phyloP scores from a whole-genome alignment of 2,888 invertebrate genomes.

The Marronus borbonicus region DNA sequence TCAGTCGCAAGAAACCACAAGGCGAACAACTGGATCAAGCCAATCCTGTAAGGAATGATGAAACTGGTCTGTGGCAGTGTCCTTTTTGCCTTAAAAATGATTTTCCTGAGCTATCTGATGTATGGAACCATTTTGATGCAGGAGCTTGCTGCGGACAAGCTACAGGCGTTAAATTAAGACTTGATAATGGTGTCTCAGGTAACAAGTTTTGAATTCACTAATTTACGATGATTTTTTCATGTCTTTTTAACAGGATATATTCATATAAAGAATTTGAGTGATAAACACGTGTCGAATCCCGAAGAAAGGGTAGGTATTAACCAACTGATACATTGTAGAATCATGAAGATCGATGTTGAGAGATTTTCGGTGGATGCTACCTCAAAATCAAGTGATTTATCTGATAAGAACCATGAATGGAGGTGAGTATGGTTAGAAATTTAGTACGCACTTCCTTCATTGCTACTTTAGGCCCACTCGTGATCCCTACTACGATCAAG shows the following conservation, averaged over 20 bases:
- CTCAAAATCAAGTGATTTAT: slow-evolving; percentile 91
- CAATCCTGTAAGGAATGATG: slow-evolving; percentile 95
- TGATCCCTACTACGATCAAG: slow-evolving; percentile 93
- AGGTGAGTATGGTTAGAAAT: slow-evolving; percentile 70
- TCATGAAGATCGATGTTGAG: slow-evolving; percentile 97
- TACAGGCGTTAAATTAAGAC: slow-evolving; percentile 88
- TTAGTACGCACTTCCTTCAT: slow-evolving; percentile 49
- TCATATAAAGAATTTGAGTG: slow-evolving; percentile 93
- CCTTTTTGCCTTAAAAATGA: slow-evolving; percentile 97
- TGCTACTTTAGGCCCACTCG: slow-evolving; percentile 78
- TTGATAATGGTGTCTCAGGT: slow-evolving; percentile 92
- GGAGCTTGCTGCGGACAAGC: slow-evolving; percentile 97
- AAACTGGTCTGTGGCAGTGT: slow-evolving; percentile 97
- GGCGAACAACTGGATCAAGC: slow-evolving; percentile 96
- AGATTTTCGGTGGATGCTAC: slow-evolving; percentile 95
- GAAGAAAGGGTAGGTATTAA: slow-evolving; percentile 91
- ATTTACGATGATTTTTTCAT: neutral
- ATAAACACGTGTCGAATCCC: slow-evolving; percentile 93
- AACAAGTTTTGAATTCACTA: neutral
- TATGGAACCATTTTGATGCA: slow-evolving; percentile 99
- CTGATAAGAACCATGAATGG: slow-evolving; percentile 93
- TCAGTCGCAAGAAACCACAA: slow-evolving; percentile 90
- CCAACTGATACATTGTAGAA: slow-evolving; percentile 88
- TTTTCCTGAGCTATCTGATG: slow-evolving; percentile 96
- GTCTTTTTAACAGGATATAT: slow-evolving; percentile 80